phyloP scores from a whole-genome alignment of 2,797 vertebrate genomes.

The Gymnothorax javanicus region DNA sequence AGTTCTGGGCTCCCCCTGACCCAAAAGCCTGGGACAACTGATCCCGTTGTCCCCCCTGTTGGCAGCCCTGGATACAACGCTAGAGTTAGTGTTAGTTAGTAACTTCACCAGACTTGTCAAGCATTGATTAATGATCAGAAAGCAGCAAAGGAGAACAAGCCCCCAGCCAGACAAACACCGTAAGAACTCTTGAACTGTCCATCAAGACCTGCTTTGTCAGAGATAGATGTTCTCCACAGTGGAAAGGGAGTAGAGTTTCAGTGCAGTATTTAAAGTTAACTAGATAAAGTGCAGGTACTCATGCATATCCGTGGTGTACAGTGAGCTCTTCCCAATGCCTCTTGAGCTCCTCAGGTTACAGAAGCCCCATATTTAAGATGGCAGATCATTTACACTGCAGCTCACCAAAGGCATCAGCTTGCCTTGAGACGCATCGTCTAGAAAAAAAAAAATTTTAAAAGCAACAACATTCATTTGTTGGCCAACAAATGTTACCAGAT shows the following conservation, averaged over 20 bases:
- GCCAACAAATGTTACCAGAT: not conserved
- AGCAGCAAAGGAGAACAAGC: not conserved
- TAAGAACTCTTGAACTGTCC: not conserved
- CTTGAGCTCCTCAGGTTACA: not conserved
- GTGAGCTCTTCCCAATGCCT: not conserved
- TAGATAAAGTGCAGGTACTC: not conserved
- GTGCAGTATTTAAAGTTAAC: conserved; percentile 2
- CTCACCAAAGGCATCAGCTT: not conserved
- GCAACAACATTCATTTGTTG: not conserved
- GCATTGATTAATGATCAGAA: not conserved
- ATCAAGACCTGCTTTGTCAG: not conserved
- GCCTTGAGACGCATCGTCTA: not conserved
- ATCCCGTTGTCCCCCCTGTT: too few relatives aligned
- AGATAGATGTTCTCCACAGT: not conserved
- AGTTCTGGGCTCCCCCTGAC: too few relatives aligned
- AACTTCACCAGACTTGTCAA: not conserved
- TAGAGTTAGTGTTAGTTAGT: too few relatives aligned
- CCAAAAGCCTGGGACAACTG: too few relatives aligned
- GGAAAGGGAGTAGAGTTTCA: conserved; percentile 1
- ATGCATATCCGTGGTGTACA: not conserved
- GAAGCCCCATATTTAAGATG: not conserved
- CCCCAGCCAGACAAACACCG: not conserved
- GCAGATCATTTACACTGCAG: not conserved
- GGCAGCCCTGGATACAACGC: too few relatives aligned
- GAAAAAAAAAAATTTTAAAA: not conserved